Evolutionary conservation across 2,888 invertebrate genomes (phyloP).

Genomic region (Dromius quadrimaculatus): DNA sequence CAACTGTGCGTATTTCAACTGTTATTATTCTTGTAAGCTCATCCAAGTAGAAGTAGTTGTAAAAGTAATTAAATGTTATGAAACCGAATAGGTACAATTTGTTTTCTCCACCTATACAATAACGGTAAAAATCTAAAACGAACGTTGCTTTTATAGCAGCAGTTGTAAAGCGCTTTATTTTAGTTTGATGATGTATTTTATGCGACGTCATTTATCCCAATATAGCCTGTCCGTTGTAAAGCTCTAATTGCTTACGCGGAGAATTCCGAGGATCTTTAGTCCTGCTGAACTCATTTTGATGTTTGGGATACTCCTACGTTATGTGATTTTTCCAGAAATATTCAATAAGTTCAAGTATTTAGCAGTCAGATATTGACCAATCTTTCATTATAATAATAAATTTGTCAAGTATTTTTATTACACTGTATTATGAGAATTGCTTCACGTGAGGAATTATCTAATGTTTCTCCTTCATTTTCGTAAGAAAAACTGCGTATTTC

Average conservation of each 20-base stretch:
- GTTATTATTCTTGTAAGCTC: neutral
- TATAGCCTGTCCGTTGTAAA: slow-evolving; percentile 43
- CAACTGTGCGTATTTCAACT: too few relatives aligned
- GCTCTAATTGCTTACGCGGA: slow-evolving; percentile 43
- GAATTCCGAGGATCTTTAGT: slow-evolving; percentile 6
- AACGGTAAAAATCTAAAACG: slow-evolving; percentile 42
- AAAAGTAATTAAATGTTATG: slow-evolving; percentile 25
- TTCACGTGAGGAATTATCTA: too few relatives aligned
- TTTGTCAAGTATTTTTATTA: too few relatives aligned
- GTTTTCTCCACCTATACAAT: slow-evolving; percentile 38
- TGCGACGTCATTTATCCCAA: slow-evolving; percentile 48
- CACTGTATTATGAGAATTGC: too few relatives aligned
- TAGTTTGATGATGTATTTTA: slow-evolving; percentile 50
- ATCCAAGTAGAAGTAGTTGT: neutral
- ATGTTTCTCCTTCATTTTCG: too few relatives aligned
- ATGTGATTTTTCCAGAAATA: too few relatives aligned
- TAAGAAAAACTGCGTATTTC: neutral
- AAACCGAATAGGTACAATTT: slow-evolving; percentile 26
- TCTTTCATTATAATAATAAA: too few relatives aligned
- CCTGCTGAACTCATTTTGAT: too few relatives aligned
- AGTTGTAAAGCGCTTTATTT: slow-evolving; percentile 49
- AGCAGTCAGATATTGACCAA: too few relatives aligned
- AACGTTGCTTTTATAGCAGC: slow-evolving; percentile 43
- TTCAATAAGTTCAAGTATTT: too few relatives aligned
- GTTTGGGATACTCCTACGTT: too few relatives aligned